Evolutionary conservation across 2,797 vertebrate species (phyloP).

Genomic region (Clarias platycephalus): DNA sequence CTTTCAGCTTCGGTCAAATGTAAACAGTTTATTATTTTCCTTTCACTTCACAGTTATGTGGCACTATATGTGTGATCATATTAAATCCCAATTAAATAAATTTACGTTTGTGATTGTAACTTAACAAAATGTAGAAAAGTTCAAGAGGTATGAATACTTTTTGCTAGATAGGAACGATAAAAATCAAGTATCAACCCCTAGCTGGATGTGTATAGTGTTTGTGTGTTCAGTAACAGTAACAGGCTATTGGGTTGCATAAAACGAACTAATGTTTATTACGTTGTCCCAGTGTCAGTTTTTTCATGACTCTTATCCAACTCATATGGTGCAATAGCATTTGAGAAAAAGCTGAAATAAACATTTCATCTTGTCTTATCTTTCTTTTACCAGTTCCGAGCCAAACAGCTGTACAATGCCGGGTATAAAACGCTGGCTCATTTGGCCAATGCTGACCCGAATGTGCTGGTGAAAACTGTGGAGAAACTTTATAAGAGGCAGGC

Average conservation of each 20-base stretch:
- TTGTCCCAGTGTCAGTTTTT: background rate
- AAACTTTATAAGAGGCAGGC: conserved; percentile 85
- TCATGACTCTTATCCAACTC: background rate
- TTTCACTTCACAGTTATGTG: too few species aligned
- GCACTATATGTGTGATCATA: too few species aligned
- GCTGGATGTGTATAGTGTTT: background rate
- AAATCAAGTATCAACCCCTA: background rate
- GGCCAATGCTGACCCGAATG: conserved; percentile 83
- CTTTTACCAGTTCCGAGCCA: conserved; percentile 81
- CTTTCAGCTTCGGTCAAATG: too few species aligned
- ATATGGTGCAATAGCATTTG: background rate
- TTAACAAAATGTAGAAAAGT: too few species aligned
- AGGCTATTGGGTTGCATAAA: background rate
- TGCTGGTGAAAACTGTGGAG: conserved; percentile 75
- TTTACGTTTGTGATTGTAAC: too few species aligned
- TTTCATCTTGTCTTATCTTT: background rate
- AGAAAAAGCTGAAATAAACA: background rate
- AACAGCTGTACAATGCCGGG: conserved; percentile 86
- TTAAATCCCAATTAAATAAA: too few species aligned
- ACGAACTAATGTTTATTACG: background rate
- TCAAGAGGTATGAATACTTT: too few species aligned
- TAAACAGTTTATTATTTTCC: too few species aligned
- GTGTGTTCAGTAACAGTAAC: background rate
- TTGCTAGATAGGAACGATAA: too few species aligned
- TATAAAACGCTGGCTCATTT: conserved; percentile 86